Evolutionary conservation across 2,113 vertebrate genomes (phyloP).

Genomic region (Cariama cristata): DNA sequence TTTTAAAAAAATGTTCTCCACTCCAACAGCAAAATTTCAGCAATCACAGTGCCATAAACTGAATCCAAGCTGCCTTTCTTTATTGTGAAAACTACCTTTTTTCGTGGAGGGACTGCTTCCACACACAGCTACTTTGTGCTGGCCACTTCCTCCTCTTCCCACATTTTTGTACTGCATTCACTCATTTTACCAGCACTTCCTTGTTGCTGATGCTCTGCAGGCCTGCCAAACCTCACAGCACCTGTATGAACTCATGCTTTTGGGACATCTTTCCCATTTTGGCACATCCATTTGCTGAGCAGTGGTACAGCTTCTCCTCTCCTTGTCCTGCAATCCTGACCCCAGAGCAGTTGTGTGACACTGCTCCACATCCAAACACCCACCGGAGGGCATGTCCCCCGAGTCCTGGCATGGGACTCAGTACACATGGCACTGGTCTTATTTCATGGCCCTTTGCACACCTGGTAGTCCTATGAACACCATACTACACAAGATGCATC

Average conservation of each 20-base stretch:
- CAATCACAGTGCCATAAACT: background rate
- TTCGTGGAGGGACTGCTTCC: background rate
- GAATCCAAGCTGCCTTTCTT: background rate
- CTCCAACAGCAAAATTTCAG: background rate
- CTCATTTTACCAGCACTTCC: background rate
- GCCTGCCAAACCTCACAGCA: background rate
- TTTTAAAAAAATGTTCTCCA: background rate
- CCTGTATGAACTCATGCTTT: background rate
- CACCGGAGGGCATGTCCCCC: background rate
- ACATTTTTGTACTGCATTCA: background rate
- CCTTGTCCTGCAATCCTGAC: background rate
- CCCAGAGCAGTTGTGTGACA: background rate
- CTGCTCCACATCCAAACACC: background rate
- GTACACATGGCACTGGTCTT: background rate
- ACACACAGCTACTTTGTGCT: background rate
- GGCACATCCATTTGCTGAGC: background rate
- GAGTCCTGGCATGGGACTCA: background rate
- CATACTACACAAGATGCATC: background rate
- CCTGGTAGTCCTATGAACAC: background rate
- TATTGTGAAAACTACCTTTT: background rate
- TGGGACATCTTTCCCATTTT: background rate
- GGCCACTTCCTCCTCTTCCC: background rate
- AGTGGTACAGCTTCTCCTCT: background rate
- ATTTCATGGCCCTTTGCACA: background rate
- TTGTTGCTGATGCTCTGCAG: background rate